Base-by-base conservation (phyloP, 2,888 invertebrate genomes). In the Malacosoma neustria region DNA sequence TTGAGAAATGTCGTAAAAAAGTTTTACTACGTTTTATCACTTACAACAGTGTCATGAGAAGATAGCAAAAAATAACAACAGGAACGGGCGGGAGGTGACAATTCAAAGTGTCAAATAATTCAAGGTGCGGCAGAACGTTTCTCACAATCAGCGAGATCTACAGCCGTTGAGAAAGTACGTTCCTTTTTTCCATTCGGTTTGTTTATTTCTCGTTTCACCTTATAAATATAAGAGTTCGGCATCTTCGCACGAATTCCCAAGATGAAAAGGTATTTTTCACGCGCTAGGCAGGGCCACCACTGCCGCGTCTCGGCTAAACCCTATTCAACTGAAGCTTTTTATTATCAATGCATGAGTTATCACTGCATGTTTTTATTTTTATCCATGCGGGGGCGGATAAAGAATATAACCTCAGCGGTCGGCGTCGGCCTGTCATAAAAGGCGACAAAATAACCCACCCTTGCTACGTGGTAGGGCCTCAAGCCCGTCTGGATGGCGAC, bases 171-270 rank as follows among this genome's bases (percentile, higher is more conserved):
- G 15, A 39, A 32, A 46, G 39, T 22, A 22, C 54, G 51, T 49
- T 55, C 45, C 46, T 64, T 66, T 72, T 79, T 79, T 72, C 68
- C 66, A 65, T 73, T 73, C 68, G 59, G 72, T 73, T 81, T 77
- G 74, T 81, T 81, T 80, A 81, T 80, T 76, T 72, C 69, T 61
- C 63, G 61, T 69, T 73, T 64, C 70, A 61, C 69, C 73, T 70
- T 79, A 81, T 80, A 80, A 79, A 79, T 80, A 79, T 74, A 79
- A 72, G 74, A 76, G 74, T 77, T 79, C 67, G 75, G 73, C 69
- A 74, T 71, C 70, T 71, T 61, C 60, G 61, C 68, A 65, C 72
- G 75, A 77, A 84, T 80, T 81, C 80, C 79, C 80, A 66, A 76
- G 82, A 75, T 79, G 72, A 77, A 80, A 73, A 68, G 71, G 69